Conservation (phyloP, 2,113 vertebrate genomes). For the zebrafish (Danio rerio) region DNA sequence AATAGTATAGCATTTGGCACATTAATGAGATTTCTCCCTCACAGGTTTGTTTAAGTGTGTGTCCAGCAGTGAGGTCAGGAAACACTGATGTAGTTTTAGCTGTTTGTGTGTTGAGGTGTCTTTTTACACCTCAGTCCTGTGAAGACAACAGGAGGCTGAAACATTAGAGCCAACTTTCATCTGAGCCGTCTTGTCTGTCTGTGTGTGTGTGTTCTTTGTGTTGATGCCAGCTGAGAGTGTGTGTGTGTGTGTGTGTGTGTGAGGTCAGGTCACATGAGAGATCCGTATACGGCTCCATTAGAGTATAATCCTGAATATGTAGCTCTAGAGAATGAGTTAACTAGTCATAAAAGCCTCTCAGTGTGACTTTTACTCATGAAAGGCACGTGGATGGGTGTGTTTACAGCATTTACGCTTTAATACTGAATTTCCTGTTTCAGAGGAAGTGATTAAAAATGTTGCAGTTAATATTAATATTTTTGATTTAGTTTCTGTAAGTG, state of each 20-base stretch:
- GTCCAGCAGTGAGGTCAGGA: not conserved
- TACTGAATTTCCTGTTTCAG: not conserved
- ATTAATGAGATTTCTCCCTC: constrained; percentile 13
- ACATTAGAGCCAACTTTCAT: constrained; percentile 37
- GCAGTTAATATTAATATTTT: too few species aligned
- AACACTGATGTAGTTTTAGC: not conserved
- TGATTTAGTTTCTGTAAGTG: too few species aligned
- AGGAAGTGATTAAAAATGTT: not conserved
- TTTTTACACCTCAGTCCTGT: constrained; percentile 38
- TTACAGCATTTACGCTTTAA: not conserved
- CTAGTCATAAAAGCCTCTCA: not conserved
- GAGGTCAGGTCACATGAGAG: not conserved
- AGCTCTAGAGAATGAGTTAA: not conserved
- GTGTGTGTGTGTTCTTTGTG: constrained; percentile 10
- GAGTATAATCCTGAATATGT: not conserved
- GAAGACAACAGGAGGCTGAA: constrained; percentile 37
- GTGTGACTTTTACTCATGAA: not conserved
- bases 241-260: too few species aligned
- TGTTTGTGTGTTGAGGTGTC: not conserved
- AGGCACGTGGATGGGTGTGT: not conserved
- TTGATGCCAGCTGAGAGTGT: not conserved
- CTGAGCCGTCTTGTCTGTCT: not conserved
- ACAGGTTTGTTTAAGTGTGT: not conserved
- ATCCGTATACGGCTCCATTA: not conserved
- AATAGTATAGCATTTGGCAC: not conserved